Evolutionary conservation across 2,113 vertebrate genomes (phyloP), one percentile per base, ranked within the genome.

Genomic region (Chitala chitala): DNA sequence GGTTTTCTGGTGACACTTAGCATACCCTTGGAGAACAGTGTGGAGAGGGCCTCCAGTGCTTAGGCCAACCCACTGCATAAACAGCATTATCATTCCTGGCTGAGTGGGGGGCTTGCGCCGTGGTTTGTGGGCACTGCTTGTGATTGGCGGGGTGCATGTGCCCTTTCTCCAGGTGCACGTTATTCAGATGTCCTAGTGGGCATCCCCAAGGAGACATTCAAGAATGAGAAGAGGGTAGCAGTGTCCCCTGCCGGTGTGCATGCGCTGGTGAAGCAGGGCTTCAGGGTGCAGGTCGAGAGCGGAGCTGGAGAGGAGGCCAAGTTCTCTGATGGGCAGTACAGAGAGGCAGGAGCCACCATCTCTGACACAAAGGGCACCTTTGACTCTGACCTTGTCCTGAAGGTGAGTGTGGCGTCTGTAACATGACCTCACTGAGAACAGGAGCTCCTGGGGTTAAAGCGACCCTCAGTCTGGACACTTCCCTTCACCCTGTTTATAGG

Each of bases 221-320:
- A 82, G 70, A 84, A 83, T 78, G 88, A 91, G 78, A 88, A 84
- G 1, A 86, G 86, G 0, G 85, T 91, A 76, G 85, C 89, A 0
- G 55, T 88, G 74, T 90, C 86, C 22, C 85, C 88, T 3, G 83
- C 74, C 0, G 85, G 85, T 0, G 90, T 89, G 31, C 75, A 90
- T 81, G 81, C 81, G 0, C 78, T 91, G 73, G 81, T 92, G 80
- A 91, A 93, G 76, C 83, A 89, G 81, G 88, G 87, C 50, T 88
- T 94, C 76, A 76, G 66, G 17, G 82, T 91, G 40, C 78, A 91
- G 80, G 86, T 90, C 75, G 84, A 92, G 81, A 77, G 78, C 0
- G 86, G 92, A 4, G 86, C 87, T 12, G 90, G 88, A 10, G 83
- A 90, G 8, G 84, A 86, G 33, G 82, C 85, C 1, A 87, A 93